Base-by-base conservation (phyloP, 2,113 vertebrate species). In the Crypturellus undulatus region DNA sequence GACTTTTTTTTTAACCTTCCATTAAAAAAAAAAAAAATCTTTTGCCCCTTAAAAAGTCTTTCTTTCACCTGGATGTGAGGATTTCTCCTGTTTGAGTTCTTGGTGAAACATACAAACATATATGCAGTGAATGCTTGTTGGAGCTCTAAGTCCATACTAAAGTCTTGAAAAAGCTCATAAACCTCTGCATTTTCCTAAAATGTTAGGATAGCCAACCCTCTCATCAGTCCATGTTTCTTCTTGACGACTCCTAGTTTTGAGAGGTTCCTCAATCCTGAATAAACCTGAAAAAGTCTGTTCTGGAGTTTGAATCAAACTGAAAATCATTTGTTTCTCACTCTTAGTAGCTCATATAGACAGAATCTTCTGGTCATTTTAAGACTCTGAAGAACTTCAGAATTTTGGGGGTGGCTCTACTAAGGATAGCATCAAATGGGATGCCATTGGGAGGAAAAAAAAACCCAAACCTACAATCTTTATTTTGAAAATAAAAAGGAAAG, bases 81-180 rank as follows among this genome's bases (percentile, higher is more conserved):
- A 32, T 42, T 7, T 73, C 7, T 1, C 16, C 4, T 25, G 0
- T 83, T 70, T 63, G 16, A 12, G 62, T 72, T 63, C 51, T 65
- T 83, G 26, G 28, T 49, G 43, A 85, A 91, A 79, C 5, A 47
- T 45, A 32, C 2, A 22, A 2, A 13, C 7, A 24, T 3, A 3
- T 65, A 59, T 49, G 40, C 16, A 68, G 7, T 0, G 1, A 13
- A 56, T 16, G 20, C 68, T 79, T 64, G 1, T 6, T 84, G n/a
- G 26, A 24, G 4, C 5, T 16, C 6, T 1, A 4, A 1, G 10
- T 28, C 2, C 4, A 24, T 0, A 3, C 1, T 4, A 10, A 67
- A 84, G 7, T 54, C 19, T 34, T 87, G 30, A 72, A 83, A 77
- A 26, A 12, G 3, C 5, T 69, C 7, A 6, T 83, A 12, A 5